Base-by-base conservation (phyloP, 2,797 vertebrate genomes). In the Nothura maculosa region DNA sequence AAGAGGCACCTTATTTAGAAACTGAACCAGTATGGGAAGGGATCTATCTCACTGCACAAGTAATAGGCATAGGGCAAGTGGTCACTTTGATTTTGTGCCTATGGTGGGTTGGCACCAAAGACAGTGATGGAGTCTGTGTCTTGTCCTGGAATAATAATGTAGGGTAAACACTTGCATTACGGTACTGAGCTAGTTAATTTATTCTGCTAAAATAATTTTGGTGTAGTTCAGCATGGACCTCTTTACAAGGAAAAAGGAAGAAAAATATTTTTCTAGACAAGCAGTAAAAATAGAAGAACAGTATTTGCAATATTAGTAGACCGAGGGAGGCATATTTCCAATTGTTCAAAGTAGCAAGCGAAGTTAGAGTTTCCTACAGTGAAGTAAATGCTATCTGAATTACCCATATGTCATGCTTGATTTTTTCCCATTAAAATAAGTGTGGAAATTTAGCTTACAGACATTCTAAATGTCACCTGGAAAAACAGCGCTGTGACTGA, bases 381-480 rank as follows among this genome's bases (percentile, higher is more conserved):
- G 91, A 93, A 92, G 63, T 68, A 90, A 88, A 93, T 67, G 81
- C 19, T 93, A 57, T 76, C 62, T 94, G 85, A 90, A 69, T 85
- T 87, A 79, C 18, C 20, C 67, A 67, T 63, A 78, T 70, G 79
- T 69, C 76, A 90, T 76, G 70, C 77, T 87, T 7, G 9, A 83
- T 75, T 85, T 92, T 87, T 89, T 54, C 22, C 48, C 43, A 70
- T 87, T 95, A 90, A 93, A 94, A 79, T 74, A 80, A 83, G 34
- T 28, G 55, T 85, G 48, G 79, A 91, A 89, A 78, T 91, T 69
- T 89, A 0, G 7, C 79, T 87, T 76, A 83, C 55, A 85, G 87
- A 43, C 69, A 17, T 89, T 93, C 28, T 85, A 91, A 96, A 93
- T 95, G 82, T 94, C 90, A 94, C 70, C 50, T 73, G 55, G 81